Evolutionary conservation across 2,888 invertebrate species (phyloP).

Genomic region (Glaucopsyche alexis): DNA sequence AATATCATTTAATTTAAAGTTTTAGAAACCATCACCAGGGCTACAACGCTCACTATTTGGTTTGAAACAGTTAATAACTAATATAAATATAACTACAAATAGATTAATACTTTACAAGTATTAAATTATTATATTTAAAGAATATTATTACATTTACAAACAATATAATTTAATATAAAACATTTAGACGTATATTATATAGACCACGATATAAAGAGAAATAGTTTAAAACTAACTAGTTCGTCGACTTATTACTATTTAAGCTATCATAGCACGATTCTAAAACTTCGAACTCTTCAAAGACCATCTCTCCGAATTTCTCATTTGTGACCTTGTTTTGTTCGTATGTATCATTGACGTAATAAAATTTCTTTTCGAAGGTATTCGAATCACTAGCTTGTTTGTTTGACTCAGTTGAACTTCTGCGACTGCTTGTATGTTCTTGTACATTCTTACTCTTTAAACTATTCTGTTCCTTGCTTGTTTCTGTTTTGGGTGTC

Average conservation of each 20-base stretch:
- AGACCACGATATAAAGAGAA: constrained; percentile 70
- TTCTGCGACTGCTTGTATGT: constrained; percentile 38
- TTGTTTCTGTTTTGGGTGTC: constrained; percentile 40
- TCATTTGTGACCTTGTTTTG: constrained; percentile 79
- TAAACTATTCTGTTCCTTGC: not conserved
- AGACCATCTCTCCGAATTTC: constrained; percentile 91
- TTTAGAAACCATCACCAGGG: constrained; percentile 71
- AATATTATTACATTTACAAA: constrained; percentile 55
- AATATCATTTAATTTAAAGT: constrained; percentile 62
- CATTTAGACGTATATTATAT: constrained; percentile 63
- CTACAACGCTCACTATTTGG: constrained; percentile 49
- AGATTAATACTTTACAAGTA: constrained; percentile 32
- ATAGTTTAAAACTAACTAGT: constrained; percentile 57
- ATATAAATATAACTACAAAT: constrained; percentile 39
- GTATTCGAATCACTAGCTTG: constrained; percentile 50
- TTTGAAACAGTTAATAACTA: constrained; percentile 48
- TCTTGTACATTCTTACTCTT: constrained; percentile 16
- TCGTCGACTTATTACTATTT: constrained; percentile 76
- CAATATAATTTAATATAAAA: constrained; percentile 73
- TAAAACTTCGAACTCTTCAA: constrained; percentile 88
- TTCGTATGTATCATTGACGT: constrained; percentile 79
- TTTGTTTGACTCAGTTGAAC: constrained; percentile 49
- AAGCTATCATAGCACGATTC: constrained; percentile 82
- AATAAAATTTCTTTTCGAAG: constrained; percentile 81
- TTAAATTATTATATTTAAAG: constrained; percentile 50